phyloP scores from a whole-genome alignment of 2,888 invertebrate species.

The Operophtera brumata region DNA sequence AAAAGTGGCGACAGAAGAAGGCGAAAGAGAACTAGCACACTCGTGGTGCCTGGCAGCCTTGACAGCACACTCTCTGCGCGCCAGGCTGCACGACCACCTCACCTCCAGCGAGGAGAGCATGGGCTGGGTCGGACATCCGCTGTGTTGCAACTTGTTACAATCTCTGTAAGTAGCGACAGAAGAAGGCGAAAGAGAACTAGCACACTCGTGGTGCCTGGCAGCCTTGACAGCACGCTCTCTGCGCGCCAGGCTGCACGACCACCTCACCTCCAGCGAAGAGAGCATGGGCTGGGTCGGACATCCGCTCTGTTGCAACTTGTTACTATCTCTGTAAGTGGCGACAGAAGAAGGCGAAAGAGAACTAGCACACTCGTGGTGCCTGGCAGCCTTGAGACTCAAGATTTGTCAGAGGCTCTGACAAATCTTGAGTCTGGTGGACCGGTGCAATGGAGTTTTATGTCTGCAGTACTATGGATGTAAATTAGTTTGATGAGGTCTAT shows the following conservation, averaged over 20 bases:
- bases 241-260: slow-evolving; percentile 58
- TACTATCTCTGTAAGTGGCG: slow-evolving; percentile 89
- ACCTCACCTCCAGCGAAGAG: slow-evolving; percentile 80
- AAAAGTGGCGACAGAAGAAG: slow-evolving; percentile 86
- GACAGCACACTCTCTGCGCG: slow-evolving; percentile 78
- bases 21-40: slow-evolving; percentile 90
- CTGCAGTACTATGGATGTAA: too few species aligned
- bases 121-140: slow-evolving; percentile 91
- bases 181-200: slow-evolving; percentile 88
- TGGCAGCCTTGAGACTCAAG: slow-evolving; percentile 89
- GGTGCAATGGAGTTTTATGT: too few species aligned
- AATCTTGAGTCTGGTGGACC: too few species aligned
- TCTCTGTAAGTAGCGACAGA: slow-evolving; percentile 86
- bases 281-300: slow-evolving; percentile 89
- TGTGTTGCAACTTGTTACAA: slow-evolving; percentile 91
- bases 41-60: slow-evolving; percentile 93
- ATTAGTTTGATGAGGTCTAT: too few species aligned
- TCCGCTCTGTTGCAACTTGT: slow-evolving; percentile 91
- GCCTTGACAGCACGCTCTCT: slow-evolving; percentile 83
- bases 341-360: slow-evolving; percentile 87
- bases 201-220: slow-evolving; percentile 93
- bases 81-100: slow-evolving; percentile 57
- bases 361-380: slow-evolving; percentile 92
- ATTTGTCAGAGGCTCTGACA: too few species aligned
- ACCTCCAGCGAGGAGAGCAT: slow-evolving; percentile 83